These are phyloP conservation scores for Diorhabda carinulata DNA, from an alignment of 1,140 invertebrate species.

Conservation along the genomic window DNA sequence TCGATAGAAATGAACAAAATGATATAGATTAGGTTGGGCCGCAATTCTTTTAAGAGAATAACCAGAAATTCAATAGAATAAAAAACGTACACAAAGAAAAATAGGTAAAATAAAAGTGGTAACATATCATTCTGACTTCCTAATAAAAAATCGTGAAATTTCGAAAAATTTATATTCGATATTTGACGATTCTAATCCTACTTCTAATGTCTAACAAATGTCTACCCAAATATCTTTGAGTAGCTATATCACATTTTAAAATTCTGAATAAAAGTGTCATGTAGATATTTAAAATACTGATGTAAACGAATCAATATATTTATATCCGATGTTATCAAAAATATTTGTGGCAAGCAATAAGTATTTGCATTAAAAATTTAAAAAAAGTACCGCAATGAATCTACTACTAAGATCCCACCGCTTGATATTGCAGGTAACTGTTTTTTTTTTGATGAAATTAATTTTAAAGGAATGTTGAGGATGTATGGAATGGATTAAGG, in stretches of 20 bases:
- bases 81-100: constrained; percentile 28
- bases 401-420: no score
- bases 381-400: no score
- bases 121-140: constrained; percentile 40
- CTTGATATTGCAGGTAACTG: no score
- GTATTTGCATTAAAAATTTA: no score
- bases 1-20: no score
- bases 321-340: no score
- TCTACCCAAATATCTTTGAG: constrained; percentile 24
- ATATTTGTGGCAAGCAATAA: no score
- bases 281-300: constrained; percentile 8
- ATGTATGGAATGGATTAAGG: no score
- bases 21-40: no score
- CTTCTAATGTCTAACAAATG: constrained; percentile 27
- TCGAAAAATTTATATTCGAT: constrained; percentile 19
- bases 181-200: constrained; percentile 14
- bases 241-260: constrained; percentile 40
- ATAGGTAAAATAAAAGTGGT: constrained; percentile 38
- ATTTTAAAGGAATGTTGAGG: no score
- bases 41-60: neutral
- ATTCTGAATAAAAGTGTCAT: constrained; percentile 24
- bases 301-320: neutral
- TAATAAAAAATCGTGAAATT: constrained; percentile 11
- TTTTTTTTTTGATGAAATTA: no score
- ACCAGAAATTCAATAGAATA: constrained; percentile 15